These are phyloP conservation scores for Phania funesta DNA, from an alignment of 2,888 invertebrate species.

Conservation along the genomic window DNA sequence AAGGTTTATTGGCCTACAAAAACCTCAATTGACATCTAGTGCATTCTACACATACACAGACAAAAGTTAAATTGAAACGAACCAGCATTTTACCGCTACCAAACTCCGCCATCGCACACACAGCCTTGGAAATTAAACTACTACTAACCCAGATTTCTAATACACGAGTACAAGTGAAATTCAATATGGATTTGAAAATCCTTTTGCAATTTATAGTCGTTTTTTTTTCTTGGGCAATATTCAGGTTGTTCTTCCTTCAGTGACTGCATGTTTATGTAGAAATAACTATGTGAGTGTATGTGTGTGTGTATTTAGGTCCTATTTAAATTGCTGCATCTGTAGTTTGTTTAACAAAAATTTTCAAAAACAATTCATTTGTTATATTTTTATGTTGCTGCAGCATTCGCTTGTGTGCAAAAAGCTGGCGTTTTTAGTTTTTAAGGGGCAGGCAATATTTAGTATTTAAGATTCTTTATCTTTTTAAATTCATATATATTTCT, in stretches of 20 bases:
- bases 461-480: no score
- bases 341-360: constrained; percentile 18
- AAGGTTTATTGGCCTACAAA: constrained; percentile 65
- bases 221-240: neutral
- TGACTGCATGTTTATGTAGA: neutral
- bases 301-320: neutral
- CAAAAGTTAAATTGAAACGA: constrained; percentile 4
- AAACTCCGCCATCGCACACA: neutral
- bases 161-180: no score
- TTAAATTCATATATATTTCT: no score
- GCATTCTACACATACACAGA: neutral
- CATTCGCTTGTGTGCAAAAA: neutral
- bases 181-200: constrained; percentile 58
- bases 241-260: constrained; percentile 1
- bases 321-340: neutral
- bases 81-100: neutral
- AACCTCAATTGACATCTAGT: constrained; percentile 61
- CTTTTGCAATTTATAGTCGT: constrained; percentile 52
- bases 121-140: constrained; percentile 28
- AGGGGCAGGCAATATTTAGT: no score
- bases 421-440: neutral
- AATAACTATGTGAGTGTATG: no score
- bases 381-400: neutral
- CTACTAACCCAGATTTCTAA: constrained; percentile 64
- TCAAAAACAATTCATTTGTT: constrained; percentile 2